Base-by-base conservation (phyloP, 2,113 vertebrate species). In the Collichthys lucidus region DNA sequence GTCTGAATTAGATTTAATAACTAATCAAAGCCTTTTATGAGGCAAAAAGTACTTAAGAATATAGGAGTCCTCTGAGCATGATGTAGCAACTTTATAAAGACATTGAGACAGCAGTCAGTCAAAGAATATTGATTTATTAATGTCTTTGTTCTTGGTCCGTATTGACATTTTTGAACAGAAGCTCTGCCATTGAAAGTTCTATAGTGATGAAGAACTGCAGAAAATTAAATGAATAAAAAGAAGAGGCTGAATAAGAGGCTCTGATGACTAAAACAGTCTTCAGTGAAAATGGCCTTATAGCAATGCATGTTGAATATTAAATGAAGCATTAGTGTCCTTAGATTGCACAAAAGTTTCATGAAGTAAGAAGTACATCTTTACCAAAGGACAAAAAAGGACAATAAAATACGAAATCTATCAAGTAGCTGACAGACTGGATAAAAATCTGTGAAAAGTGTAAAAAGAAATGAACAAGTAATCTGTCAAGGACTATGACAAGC, bases 221-320 rank as follows among this genome's bases (percentile, higher is more conserved):
- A 40, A 9, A 40, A 40, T 31, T 40, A 40, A 8, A 40, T 40
- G 44, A 10, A 35, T 20, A 9, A 42, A 16, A 26, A 55, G 31
- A 64, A 52, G 49, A 64, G 71, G 22, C 77, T 85, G 16, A 26
- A 49, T 49, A 64, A 52, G 49, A 64, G 71, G 22, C 77, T 85
- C 47, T 85, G 82, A 83, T 80, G 79, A 87, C 53, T 74, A 8
- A 73, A 63, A 82, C 71, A 76, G 74, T 79, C 49, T 60, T 67
- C n/a, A 4, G 60, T 75, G 73, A 67, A 70, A 81, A 63, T 52
- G 40, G 50, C 65, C 71, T 74, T 44, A 62, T 79, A 72, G 84
- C 50, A 65, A 4, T 73, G 85, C 75, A 83, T 85, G 78, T 50
- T 82, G 70, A 89, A n/a, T n/a, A n/a, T 47, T 15, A 63, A 74